phyloP scores from a whole-genome alignment of 2,888 invertebrate genomes.

The Volucella bombylans region DNA sequence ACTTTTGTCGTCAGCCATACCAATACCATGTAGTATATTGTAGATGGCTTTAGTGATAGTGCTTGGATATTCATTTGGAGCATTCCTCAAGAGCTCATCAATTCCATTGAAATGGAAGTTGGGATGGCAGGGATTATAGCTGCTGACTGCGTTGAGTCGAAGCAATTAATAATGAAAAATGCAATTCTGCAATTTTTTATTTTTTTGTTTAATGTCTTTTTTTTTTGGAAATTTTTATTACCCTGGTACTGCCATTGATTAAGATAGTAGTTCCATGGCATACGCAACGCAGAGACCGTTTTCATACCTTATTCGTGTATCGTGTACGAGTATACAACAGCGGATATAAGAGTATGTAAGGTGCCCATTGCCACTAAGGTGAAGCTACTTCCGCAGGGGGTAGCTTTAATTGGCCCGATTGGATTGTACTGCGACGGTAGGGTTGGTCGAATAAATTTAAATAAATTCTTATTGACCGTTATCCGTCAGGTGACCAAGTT shows the following conservation, averaged over 20 bases:
- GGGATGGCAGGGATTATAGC: no score
- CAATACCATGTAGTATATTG: neutral
- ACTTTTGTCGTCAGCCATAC: neutral
- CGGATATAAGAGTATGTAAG: neutral
- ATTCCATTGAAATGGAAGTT: neutral
- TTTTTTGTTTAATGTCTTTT: neutral
- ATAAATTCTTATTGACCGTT: conserved; percentile 60
- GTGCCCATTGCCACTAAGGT: conserved; percentile 15
- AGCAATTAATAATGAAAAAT: conserved; percentile 60
- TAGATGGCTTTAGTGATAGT: neutral
- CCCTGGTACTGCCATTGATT: conserved; percentile 42
- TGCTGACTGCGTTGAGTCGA: conserved; percentile 5
- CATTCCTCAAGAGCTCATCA: conserved; percentile 7
- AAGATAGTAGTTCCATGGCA: conserved; percentile 46
- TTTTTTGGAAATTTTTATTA: neutral
- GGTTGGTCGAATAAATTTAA: conserved; percentile 62
- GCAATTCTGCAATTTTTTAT: conserved; percentile 51
- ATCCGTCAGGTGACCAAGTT: conserved; percentile 43
- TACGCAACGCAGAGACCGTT: neutral
- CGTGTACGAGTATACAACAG: neutral
- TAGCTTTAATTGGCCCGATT: conserved; percentile 37
- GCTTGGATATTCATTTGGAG: conserved; percentile 13
- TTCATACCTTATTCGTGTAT: neutral
- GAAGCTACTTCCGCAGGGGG: neutral
- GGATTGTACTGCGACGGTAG: neutral